Percentiles rank a stretch among this genome's conserved stretches.
These are phyloP conservation scores for Chaunax sp. DNA, from an alignment of 2,797 vertebrate species.

Conservation along the genomic window DNA sequence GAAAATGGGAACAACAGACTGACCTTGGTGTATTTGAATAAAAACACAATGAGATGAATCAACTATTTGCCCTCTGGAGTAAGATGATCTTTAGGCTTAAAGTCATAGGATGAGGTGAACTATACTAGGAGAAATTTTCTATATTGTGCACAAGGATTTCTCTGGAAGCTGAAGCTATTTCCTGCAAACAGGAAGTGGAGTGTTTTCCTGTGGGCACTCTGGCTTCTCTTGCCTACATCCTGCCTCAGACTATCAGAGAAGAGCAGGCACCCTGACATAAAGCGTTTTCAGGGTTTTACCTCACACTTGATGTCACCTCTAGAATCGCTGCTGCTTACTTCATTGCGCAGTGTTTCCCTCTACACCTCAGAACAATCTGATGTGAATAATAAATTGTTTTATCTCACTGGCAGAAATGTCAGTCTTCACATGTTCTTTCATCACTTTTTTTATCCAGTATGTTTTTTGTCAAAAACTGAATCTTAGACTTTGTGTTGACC, in stretches of 20 bases:
- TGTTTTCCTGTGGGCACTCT: conserved; percentile 81
- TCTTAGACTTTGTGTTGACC: conserved; percentile 40
- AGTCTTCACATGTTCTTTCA: conserved; percentile 15
- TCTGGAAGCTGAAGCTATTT: conserved; percentile 68
- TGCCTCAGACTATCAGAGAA: conserved; percentile 76
- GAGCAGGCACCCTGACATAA: conserved; percentile 72
- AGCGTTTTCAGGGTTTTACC: conserved; percentile 62
- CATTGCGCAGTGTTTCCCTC: conserved; percentile 14
- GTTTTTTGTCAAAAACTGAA: conserved; percentile 14
- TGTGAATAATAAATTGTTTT: conserved; percentile 25
- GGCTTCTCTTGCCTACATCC: conserved; percentile 76
- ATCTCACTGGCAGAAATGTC: conserved; percentile 15
- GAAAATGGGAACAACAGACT: not conserved
- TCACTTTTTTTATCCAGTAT: conserved; percentile 11
- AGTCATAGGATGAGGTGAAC: conserved; percentile 20
- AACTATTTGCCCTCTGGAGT: not conserved
- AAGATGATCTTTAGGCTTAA: conserved; percentile 12
- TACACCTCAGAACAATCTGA: conserved; percentile 15
- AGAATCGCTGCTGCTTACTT: conserved; percentile 15
- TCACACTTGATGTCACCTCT: conserved; percentile 43
- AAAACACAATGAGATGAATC: conserved; percentile 8
- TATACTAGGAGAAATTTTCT: conserved; percentile 53
- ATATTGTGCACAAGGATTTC: conserved; percentile 60
- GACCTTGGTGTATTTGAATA: conserved; percentile 10
- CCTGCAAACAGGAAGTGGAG: conserved; percentile 82